Evolutionary conservation across 2,113 vertebrate genomes (phyloP), one percentile per base, ranked within the genome.

Genomic region (Phoenicopterus ruber): DNA sequence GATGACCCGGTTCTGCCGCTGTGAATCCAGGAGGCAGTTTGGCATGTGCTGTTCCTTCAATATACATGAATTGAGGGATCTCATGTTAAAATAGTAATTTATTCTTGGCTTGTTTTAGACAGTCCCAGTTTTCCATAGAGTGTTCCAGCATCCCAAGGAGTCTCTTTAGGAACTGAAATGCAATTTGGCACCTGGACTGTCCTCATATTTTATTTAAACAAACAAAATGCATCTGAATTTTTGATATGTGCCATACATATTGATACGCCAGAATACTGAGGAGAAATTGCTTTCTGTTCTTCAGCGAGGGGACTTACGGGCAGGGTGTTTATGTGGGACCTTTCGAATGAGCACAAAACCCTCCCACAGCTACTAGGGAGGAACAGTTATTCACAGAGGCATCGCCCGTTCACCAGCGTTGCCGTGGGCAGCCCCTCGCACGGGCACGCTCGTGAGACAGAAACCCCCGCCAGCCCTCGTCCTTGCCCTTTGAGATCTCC

Each of bases 381-480:
- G 71, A 67, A 10, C 34, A 14, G 8, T 7, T 21, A 0, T 3
- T n/a, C 26, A 24, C 1, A 9, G n/a, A 19, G 58, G 65, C 88
- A 13, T 1, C 10, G 2, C 52, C 36, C 19, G 32, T 10, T 42
- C 54, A 36, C 26, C 49, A 11, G 32, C 6, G 4, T 7, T 9
- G 3, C 20, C 1, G 0, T 2, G 24, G 28, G 15, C 54, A 40
- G 65, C 46, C 46, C 44, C 62, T 59, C 24, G 6, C 42, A 9
- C 0, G 4, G 14, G 26, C 65, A 2, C 14, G 8, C 1, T 3
- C 34, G 6, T 0, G 6, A 52, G 21, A 29, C 57, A 84, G 20
- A 11, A 57, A 13, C 6, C 9, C 0, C 40, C 17, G 22, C 0
- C 0, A 7, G 12, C 6, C 5, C 10, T 13, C 20, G 34, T 36